These are phyloP conservation scores for Colistium nudipinnis DNA, from an alignment of 2,113 vertebrate species.

Conservation along the genomic window DNA sequence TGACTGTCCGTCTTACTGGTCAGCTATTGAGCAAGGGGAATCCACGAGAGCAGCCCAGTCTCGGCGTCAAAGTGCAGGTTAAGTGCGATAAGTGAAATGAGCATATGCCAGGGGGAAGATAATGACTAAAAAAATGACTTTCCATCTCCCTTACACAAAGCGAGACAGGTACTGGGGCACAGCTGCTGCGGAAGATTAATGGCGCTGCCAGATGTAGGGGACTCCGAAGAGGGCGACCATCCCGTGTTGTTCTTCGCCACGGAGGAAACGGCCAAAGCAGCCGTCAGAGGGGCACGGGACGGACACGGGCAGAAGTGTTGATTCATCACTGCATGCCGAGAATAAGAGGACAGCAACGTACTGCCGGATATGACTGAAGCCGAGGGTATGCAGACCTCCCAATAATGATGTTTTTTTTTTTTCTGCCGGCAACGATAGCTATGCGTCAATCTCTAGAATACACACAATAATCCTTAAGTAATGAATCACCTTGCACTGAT, in stretches of 20 bases:
- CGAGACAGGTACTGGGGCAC: constrained; percentile 75
- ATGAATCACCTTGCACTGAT: constrained; percentile 56
- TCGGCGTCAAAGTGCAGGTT: constrained; percentile 71
- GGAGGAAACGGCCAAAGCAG: constrained; percentile 70
- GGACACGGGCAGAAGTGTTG: constrained; percentile 28
- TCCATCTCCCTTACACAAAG: constrained; percentile 76
- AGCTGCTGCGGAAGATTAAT: constrained; percentile 80
- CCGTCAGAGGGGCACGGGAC: constrained; percentile 43
- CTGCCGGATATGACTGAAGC: constrained; percentile 49
- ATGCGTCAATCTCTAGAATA: constrained; percentile 40
- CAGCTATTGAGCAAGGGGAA: constrained; percentile 49
- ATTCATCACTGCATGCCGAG: constrained; percentile 44
- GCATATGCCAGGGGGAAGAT: constrained; percentile 79
- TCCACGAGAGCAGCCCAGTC: constrained; percentile 44
- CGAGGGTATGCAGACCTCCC: constrained; percentile 16
- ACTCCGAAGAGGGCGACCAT: constrained; percentile 74
- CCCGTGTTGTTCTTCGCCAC: constrained; percentile 59
- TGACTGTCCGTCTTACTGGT: constrained; percentile 31
- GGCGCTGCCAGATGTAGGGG: constrained; percentile 75
- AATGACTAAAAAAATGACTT: constrained; percentile 80
- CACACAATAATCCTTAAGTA: constrained; percentile 60
- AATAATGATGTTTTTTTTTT: constrained; percentile 59
- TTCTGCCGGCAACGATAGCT: constrained; percentile 32
- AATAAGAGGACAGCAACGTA: constrained; percentile 40
- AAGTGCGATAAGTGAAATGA: constrained; percentile 79